Percentiles rank a stretch among this genome's conserved stretches.
phyloP scores from a whole-genome alignment of 1,140 invertebrate genomes.

The Wiebesia pumilae region DNA sequence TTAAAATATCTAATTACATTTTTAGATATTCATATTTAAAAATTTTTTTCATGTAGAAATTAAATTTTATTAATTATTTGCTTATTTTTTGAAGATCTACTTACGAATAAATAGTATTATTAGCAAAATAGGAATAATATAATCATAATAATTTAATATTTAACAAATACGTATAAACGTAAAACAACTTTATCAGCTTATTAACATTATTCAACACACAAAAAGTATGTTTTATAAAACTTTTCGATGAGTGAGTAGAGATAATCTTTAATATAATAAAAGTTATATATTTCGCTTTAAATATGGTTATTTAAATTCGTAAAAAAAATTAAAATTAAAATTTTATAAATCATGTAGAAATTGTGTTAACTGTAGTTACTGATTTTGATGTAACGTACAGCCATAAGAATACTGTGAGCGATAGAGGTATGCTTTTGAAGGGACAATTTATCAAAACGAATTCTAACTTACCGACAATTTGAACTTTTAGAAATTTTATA shows the following conservation, averaged over 20 bases:
- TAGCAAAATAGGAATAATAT: too few relatives aligned
- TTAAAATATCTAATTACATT: too few relatives aligned
- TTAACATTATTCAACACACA: not conserved
- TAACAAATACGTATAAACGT: too few relatives aligned
- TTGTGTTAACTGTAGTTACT: not conserved
- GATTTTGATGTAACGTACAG: not conserved
- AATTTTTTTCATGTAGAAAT: too few relatives aligned
- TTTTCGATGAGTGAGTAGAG: not conserved
- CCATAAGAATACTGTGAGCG: not conserved
- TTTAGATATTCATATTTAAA: too few relatives aligned
- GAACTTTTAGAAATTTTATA: too few relatives aligned
- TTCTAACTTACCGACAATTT: too few relatives aligned
- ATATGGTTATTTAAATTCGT: not conserved
- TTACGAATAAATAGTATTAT: too few relatives aligned
- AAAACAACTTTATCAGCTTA: not conserved
- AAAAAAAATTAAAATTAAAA: not conserved
- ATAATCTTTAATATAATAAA: not conserved
- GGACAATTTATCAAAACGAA: too few relatives aligned
- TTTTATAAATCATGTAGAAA: not conserved
- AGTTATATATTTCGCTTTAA: not conserved
- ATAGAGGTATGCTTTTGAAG: not conserved
- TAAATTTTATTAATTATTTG: too few relatives aligned
- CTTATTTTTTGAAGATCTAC: too few relatives aligned
- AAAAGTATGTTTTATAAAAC: not conserved
- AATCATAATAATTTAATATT: too few relatives aligned